Conservation (phyloP, 2,888 invertebrate species). For the Gymnoscelis rufifasciata region DNA sequence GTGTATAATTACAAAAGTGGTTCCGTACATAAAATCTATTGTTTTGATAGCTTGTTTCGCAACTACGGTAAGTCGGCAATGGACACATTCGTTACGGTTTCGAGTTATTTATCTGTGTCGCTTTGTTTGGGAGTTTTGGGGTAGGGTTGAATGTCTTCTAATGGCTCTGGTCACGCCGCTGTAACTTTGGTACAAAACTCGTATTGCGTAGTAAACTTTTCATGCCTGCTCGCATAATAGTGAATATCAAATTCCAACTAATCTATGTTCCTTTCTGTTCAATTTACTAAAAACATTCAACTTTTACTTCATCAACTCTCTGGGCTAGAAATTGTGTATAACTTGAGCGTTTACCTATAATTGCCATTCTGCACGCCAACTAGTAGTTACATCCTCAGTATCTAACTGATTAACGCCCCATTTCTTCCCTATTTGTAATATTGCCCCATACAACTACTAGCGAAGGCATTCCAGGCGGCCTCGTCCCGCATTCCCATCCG, state of each 20-base stretch:
- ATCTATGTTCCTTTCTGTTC: neutral
- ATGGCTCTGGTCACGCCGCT: neutral
- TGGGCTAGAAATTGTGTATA: too few relatives aligned
- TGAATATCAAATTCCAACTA: neutral
- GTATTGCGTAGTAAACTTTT: neutral
- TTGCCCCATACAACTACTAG: slow-evolving; percentile 24
- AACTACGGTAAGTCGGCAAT: slow-evolving; percentile 39
- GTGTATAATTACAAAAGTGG: slow-evolving; percentile 34
- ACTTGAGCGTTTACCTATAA: too few relatives aligned
- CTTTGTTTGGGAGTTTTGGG: slow-evolving; percentile 33
- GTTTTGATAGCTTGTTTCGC: slow-evolving; percentile 32
- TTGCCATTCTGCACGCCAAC: neutral
- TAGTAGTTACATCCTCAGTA: slow-evolving; percentile 6
- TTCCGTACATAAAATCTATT: slow-evolving; percentile 25
- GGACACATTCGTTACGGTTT: slow-evolving; percentile 42
- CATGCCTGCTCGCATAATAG: too few relatives aligned
- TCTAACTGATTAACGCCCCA: slow-evolving; percentile 21
- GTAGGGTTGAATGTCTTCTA: slow-evolving; percentile 22
- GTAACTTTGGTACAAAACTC: slow-evolving; percentile 4
- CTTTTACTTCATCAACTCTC: too few relatives aligned
- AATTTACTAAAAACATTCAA: neutral
- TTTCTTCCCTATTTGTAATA: slow-evolving; percentile 27
- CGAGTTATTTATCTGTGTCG: slow-evolving; percentile 28
- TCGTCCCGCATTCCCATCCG: slow-evolving; percentile 66
- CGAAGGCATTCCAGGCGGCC: slow-evolving; percentile 44